These are phyloP conservation scores for Drosophila picticornis DNA, from an alignment of 2,888 invertebrate species.

Conservation along the genomic window DNA sequence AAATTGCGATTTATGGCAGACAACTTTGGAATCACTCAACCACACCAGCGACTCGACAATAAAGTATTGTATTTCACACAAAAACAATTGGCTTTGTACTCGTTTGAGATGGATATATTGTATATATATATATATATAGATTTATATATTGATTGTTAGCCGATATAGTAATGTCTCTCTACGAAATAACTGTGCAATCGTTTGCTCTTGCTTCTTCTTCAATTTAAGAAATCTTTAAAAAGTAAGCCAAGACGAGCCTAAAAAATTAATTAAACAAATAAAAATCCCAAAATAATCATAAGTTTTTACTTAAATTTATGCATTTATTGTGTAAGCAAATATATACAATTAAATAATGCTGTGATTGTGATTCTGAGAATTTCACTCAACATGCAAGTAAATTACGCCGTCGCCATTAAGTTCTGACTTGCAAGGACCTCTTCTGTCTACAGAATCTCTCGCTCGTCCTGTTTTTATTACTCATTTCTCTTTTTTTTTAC, in stretches of 20 bases:
- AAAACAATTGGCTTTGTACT: neutral
- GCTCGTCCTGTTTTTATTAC: neutral
- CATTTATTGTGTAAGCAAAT: neutral
- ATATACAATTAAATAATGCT: neutral
- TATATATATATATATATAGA: neutral
- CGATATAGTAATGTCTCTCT: neutral
- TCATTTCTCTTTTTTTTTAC: neutral
- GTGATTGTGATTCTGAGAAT: neutral
- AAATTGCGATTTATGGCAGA: constrained; percentile 29
- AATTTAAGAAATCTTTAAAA: neutral
- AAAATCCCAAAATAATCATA: neutral
- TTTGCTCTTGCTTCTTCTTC: neutral
- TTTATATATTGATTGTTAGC: neutral
- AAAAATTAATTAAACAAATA: neutral
- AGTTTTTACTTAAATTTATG: neutral
- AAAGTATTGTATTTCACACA: neutral
- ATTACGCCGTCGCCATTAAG: neutral
- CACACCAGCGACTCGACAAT: neutral
- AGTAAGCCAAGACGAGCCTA: neutral
- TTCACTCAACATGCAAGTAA: neutral
- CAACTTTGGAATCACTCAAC: constrained; percentile 28
- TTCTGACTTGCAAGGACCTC: neutral
- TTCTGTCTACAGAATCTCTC: neutral
- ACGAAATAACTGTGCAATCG: neutral
- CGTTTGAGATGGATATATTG: no score